Conservation (phyloP, 2,888 invertebrate genomes). For the Poecilobothrus nobilitatus region DNA sequence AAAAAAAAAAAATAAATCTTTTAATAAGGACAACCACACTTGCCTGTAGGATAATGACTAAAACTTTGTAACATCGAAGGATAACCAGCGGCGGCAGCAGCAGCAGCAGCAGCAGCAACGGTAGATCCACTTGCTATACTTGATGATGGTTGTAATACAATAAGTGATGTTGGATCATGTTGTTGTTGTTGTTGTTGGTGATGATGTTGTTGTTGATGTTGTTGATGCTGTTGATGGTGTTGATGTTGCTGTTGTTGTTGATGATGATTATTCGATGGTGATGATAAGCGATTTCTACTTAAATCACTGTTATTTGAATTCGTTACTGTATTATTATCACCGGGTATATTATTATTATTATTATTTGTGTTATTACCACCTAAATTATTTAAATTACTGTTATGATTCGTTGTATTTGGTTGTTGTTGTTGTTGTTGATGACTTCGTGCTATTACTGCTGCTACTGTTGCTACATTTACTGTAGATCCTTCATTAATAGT, state of each 20-base stretch:
- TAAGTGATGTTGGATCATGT: conserved; percentile 33
- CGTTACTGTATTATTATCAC: background rate
- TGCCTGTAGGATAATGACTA: conserved; percentile 60
- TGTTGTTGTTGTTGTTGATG: conserved; percentile 11
- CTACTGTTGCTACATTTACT: conserved; percentile 19
- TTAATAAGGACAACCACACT: conserved; percentile 32
- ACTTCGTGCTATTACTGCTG: conserved; percentile 8
- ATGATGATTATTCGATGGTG: conserved; percentile 11
- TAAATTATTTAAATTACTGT: background rate
- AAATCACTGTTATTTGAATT: background rate
- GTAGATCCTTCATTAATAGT: conserved; percentile 9
- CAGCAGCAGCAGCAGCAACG: conserved; percentile 18
- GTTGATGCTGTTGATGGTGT: conserved; percentile 31
- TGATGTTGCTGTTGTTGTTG: conserved; percentile 38
- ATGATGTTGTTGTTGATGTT: conserved; percentile 14
- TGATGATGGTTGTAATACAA: conserved; percentile 51
- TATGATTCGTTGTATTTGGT: conserved; percentile 10
- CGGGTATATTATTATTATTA: background rate
- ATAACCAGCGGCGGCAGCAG: conserved; percentile 42
- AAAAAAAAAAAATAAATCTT: too few relatives aligned
- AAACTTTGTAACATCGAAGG: conserved; percentile 61
- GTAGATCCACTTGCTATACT: conserved; percentile 28
- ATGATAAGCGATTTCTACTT: background rate
- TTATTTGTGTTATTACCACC: too few relatives aligned
- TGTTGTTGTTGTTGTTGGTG: conserved; percentile 23